A percentile compares a stretch with the other conserved stretches of the same genome.
Evolutionary conservation across 2,888 invertebrate genomes (phyloP).

Genomic region (Drosophila greeni): DNA sequence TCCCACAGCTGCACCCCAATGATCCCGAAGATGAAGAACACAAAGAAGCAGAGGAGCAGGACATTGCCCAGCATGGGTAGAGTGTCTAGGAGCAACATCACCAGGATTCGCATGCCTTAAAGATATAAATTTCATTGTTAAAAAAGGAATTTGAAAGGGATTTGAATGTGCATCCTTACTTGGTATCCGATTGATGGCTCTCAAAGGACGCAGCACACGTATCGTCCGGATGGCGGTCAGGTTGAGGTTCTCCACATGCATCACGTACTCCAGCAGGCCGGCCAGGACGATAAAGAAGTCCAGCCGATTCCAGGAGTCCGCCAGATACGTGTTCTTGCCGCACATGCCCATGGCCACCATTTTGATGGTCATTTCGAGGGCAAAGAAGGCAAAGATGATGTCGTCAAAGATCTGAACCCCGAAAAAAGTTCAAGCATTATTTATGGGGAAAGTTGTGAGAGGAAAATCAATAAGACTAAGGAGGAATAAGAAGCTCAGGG

Average conservation of each 20-base stretch:
- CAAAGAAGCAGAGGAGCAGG: constrained; percentile 98
- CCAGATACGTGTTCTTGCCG: constrained; percentile 95
- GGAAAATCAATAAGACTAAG: background rate
- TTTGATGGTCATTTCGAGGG: constrained; percentile 98
- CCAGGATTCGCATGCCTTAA: constrained; percentile 99
- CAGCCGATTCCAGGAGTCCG: constrained; percentile 98
- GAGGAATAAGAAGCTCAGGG: too few relatives aligned
- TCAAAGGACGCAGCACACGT: constrained; percentile 95
- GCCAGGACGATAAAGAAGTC: constrained; percentile 98
- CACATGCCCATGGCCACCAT: constrained; percentile 98
- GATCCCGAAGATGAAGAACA: constrained; percentile 99
- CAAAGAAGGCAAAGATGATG: constrained; percentile 98
- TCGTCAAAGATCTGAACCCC: constrained; percentile 94
- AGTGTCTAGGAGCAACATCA: constrained; percentile 98
- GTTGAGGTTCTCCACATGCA: constrained; percentile 98
- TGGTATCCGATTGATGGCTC: constrained; percentile 99
- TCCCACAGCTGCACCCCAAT: constrained; percentile 99
- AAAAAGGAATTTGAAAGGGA: too few relatives aligned
- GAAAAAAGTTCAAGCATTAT: background rate
- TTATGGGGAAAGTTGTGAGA: background rate
- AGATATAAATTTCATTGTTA: too few relatives aligned
- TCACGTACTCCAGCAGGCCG: constrained; percentile 93
- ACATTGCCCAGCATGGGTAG: constrained; percentile 99
- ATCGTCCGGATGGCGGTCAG: constrained; percentile 98
- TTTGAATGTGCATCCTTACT: too few relatives aligned